Evolutionary conservation across 2,888 invertebrate species (phyloP).

Genomic region (Meloe dianella): DNA sequence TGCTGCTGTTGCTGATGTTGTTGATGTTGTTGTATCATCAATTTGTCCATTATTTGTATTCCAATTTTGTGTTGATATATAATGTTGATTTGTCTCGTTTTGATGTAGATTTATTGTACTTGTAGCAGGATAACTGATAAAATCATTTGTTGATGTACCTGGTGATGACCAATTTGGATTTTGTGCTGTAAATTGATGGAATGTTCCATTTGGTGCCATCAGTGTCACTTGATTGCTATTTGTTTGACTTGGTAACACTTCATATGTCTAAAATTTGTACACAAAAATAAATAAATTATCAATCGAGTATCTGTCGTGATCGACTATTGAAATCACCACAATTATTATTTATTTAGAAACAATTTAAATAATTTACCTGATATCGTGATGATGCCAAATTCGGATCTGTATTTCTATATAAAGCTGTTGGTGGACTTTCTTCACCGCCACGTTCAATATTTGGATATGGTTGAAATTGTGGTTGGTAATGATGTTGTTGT

Average conservation of each 20-base stretch:
- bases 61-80: constrained; percentile 26
- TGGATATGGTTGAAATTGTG: constrained; percentile 28
- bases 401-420: constrained; percentile 70
- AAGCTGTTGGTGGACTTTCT: constrained; percentile 65
- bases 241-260: constrained; percentile 54
- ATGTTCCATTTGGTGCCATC: constrained; percentile 60
- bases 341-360: not conserved
- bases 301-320: not conserved
- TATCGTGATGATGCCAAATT: constrained; percentile 67
- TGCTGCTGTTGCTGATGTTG: constrained; percentile 15
- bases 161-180: constrained; percentile 23
- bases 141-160: constrained; percentile 21
- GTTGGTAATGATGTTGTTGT: constrained; percentile 49
- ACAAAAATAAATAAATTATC: too few relatives aligned
- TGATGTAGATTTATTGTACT: constrained; percentile 33
- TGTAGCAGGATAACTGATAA: constrained; percentile 10
- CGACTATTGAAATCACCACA: not conserved
- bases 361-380: constrained; percentile 40
- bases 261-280: constrained; percentile 35
- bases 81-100: constrained; percentile 36
- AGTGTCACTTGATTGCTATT: constrained; percentile 66
- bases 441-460: constrained; percentile 41
- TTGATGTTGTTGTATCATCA: constrained; percentile 31
- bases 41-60: constrained; percentile 29
- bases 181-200: constrained; percentile 34